phyloP scores from a whole-genome alignment of 1,140 invertebrate genomes.

The Philaenus spumarius region DNA sequence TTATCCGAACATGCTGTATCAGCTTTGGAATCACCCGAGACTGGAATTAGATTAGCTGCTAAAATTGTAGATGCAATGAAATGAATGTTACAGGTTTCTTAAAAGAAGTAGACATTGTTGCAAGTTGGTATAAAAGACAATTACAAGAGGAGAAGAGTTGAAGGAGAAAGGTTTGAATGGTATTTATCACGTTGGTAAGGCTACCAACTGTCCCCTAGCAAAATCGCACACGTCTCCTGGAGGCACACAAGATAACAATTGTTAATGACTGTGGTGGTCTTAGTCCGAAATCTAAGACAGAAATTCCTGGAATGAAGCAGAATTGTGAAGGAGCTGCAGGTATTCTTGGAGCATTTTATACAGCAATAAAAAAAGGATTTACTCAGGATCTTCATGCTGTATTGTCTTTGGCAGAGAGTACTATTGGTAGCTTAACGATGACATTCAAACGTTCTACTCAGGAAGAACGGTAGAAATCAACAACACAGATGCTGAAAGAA shows the following conservation, averaged over 20 bases:
- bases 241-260: conserved; percentile 68
- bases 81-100: conserved; percentile 78
- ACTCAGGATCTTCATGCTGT: conserved; percentile 76
- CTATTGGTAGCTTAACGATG: conserved; percentile 84
- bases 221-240: conserved; percentile 60
- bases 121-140: conserved; percentile 51
- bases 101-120: conserved; percentile 61
- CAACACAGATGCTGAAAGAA: conserved; percentile 88
- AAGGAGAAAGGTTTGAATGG: conserved; percentile 69
- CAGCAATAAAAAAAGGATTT: conserved; percentile 67
- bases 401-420: conserved; percentile 86
- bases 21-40: conserved; percentile 41
- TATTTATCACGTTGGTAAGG: conserved; percentile 82
- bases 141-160: conserved; percentile 73
- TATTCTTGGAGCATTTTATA: conserved; percentile 74
- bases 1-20: conserved; percentile 38
- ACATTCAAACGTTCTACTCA: conserved; percentile 81
- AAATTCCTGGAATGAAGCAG: conserved; percentile 87
- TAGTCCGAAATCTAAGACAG: conserved; percentile 81
- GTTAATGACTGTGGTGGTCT: conserved; percentile 91
- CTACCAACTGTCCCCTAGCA: conserved; percentile 66
- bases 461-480: conserved; percentile 88
- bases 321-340: conserved; percentile 89
- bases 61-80: conserved; percentile 76
- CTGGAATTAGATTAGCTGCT: conserved; percentile 66